Evolutionary conservation across 1,140 invertebrate species (phyloP), one percentile per base, ranked within the genome.

Genomic region (Brachionus rubens): DNA sequence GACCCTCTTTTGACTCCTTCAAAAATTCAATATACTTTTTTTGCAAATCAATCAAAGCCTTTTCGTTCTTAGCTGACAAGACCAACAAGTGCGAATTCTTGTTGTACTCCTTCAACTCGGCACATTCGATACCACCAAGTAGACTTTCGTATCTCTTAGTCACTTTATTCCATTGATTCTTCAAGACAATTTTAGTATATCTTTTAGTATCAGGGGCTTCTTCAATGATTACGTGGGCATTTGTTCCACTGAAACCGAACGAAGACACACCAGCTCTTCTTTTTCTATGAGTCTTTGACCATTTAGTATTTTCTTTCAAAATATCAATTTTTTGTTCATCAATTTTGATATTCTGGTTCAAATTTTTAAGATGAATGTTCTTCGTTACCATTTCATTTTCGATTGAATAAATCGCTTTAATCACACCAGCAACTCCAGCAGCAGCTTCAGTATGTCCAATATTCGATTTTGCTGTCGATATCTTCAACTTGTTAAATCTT

Each of bases 391-490:
- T 21, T 19, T 50, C 24, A 3, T 50, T 7, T 21, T 50, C 16
- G 0, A 65, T 16, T 16, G 26, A 24, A 21, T 21, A 28, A 16
- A 46, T 16, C 19, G 59, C 6, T 65, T 59, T 54, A 2, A 59
- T 76, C 14, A 76, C 19, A 24, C 72, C 72, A 41, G 33, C 48
- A 14, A 56, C 24, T 1, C 48, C 72, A 19, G 72, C 48, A n/a
- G 52, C 72, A 0, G 48, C 26, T 26, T 59, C 72, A 7, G 21
- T 36, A 46, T 76, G 72, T 16, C 72, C 72, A 41, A 54, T 56
- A 21, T 56, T 56, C 16, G 72, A 26, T 52, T 76, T 76, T 7
- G 40, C 72, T 24, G 50, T 54, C 7, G 47, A 48, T 12, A 76
- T 41, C 5, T 72, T 65, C 9, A 43, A 14, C 5, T 50, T 7